These are phyloP conservation scores for Bubo blakistoni DNA, from an alignment of 2,113 vertebrate genomes.

Conservation along the genomic window DNA sequence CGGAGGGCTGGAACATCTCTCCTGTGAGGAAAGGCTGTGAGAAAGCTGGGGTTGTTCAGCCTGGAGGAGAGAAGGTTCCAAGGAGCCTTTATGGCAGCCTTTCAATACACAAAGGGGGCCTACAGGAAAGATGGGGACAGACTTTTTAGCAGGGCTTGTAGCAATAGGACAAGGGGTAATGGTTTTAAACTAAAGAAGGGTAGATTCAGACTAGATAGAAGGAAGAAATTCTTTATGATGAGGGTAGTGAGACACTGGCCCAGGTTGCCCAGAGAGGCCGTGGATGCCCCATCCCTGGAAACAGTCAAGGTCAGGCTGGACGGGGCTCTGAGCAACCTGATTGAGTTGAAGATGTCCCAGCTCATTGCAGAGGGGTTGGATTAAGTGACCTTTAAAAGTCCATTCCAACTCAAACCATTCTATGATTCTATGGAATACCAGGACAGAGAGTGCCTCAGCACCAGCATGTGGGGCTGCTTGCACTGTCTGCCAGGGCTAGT, in stretches of 20 bases:
- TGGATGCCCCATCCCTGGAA: not conserved
- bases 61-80: not conserved
- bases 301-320: not conserved
- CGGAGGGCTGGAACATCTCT: not conserved
- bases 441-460: not conserved
- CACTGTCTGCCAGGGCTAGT: not conserved
- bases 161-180: not conserved
- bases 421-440: not conserved
- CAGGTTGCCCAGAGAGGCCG: not conserved
- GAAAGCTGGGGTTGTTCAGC: not conserved
- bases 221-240: accelerated
- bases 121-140: not conserved
- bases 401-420: not conserved
- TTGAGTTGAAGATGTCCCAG: not conserved
- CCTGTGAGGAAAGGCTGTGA: not conserved
- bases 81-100: not conserved
- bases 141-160: not conserved
- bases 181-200: not conserved
- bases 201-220: not conserved
- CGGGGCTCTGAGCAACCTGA: accelerated
- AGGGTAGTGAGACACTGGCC: not conserved
- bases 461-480: not conserved
- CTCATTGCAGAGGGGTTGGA: not conserved
- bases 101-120: not conserved
- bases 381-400: not conserved